Evolutionary conservation across 2,888 invertebrate genomes (phyloP).

Genomic region (Caenorhabditis sp.): DNA sequence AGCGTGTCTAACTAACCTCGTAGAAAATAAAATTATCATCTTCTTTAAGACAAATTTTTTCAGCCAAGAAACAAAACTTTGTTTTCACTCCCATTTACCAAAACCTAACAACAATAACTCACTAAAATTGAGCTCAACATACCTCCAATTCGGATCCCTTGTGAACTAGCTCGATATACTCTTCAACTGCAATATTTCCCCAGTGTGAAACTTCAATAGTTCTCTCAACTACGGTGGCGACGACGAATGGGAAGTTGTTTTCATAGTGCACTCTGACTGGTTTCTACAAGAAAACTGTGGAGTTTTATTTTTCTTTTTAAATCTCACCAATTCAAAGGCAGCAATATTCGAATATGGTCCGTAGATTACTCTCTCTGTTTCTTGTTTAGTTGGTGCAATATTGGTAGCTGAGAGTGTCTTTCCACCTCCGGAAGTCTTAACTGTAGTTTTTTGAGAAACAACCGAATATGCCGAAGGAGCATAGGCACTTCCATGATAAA

Average conservation of each 20-base stretch:
- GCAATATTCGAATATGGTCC: conserved; percentile 85
- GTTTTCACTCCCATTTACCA: too few species aligned
- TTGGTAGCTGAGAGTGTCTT: conserved; percentile 44
- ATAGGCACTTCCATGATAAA: conserved; percentile 85
- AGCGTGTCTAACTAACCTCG: too few species aligned
- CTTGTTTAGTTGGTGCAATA: conserved; percentile 80
- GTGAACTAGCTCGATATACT: conserved; percentile 88
- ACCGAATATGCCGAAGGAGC: conserved; percentile 85
- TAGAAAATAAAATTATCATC: too few species aligned
- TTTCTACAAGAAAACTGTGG: too few species aligned
- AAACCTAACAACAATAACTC: too few species aligned
- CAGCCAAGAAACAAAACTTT: too few species aligned
- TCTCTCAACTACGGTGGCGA: conserved; percentile 84
- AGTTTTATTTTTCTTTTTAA: too few species aligned
- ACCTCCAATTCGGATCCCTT: conserved; percentile 87
- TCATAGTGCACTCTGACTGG: conserved; percentile 83
- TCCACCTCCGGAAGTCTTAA: conserved; percentile 73
- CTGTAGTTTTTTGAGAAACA: conserved; percentile 82
- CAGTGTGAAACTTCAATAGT: conserved; percentile 96
- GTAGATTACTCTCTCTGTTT: conserved; percentile 84
- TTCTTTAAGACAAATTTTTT: too few species aligned
- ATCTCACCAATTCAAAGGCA: conserved; percentile 73
- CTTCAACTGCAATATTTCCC: conserved; percentile 93
- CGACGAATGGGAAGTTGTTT: conserved; percentile 93
- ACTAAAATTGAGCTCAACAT: neutral